Evolutionary conservation across 1,140 invertebrate species (phyloP).

Genomic region (Nylanderia fulva): DNA sequence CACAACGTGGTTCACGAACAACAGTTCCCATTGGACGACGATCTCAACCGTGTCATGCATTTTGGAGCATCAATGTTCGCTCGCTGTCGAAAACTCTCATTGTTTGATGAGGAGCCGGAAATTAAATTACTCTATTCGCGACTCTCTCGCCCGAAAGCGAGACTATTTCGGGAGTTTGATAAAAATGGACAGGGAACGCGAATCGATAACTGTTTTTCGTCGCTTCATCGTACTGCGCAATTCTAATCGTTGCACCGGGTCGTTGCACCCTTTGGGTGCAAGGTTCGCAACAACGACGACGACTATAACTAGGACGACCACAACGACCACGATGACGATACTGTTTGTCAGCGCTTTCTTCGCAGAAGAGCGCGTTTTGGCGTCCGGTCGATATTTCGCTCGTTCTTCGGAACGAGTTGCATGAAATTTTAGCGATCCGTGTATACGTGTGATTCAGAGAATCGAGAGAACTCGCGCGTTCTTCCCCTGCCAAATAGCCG

Average conservation of each 20-base stretch:
- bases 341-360: constrained; percentile 29
- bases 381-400: constrained; percentile 29
- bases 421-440: constrained; percentile 48
- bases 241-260: constrained; percentile 31
- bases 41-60: not conserved
- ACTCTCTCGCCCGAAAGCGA: not conserved
- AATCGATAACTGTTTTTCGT: constrained; percentile 11
- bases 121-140: not conserved
- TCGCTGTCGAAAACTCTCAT: not conserved
- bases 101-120: not conserved
- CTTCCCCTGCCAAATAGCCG: constrained; percentile 63
- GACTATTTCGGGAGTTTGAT: not conserved
- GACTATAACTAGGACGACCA: not conserved
- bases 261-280: constrained; percentile 44
- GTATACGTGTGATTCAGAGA: constrained; percentile 58
- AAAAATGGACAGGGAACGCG: not conserved
- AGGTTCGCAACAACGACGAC: constrained; percentile 2
- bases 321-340: not conserved
- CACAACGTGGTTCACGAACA: not conserved
- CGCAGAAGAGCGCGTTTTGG: constrained; percentile 45
- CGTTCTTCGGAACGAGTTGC: constrained; percentile 16
- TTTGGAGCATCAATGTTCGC: not conserved
- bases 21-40: constrained; percentile 12
- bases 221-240: not conserved
- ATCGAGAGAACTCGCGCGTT: constrained; percentile 1